Evolutionary conservation across 1,140 invertebrate genomes (phyloP).

Genomic region (Aphelenchoides fujianensis): DNA sequence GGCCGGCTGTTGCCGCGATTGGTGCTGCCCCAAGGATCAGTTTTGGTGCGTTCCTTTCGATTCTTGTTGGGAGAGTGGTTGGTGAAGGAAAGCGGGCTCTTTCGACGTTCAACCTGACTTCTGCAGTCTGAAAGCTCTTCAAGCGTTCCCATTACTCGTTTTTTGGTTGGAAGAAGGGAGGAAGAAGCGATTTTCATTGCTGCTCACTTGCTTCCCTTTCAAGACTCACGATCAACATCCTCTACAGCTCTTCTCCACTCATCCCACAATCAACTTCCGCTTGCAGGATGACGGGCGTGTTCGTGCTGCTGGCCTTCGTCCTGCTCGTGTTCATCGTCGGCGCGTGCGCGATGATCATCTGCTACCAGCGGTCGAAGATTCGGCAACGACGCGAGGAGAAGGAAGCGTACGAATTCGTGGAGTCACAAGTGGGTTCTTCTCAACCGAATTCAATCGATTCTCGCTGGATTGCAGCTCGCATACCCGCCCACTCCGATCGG

Average conservation of each 20-base stretch:
- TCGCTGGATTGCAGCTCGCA: too few species aligned
- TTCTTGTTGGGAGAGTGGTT: conserved; percentile 7
- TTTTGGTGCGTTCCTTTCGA: conserved; percentile 51
- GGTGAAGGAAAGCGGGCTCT: background rate
- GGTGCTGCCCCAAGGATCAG: conserved; percentile 62
- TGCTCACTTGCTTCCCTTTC: too few species aligned
- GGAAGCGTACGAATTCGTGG: conserved; percentile 39
- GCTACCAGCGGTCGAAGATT: conserved; percentile 57
- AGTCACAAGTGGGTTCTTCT: conserved; percentile 23
- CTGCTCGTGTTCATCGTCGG: conserved; percentile 55
- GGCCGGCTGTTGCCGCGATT: conserved; percentile 52
- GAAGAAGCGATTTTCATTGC: too few species aligned
- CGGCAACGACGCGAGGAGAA: conserved; percentile 54
- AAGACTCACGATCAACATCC: too few species aligned
- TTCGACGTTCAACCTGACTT: too few species aligned
- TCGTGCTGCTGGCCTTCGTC: conserved; percentile 56
- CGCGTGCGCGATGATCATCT: conserved; percentile 50
- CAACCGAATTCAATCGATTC: too few species aligned
- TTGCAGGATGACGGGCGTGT: conserved; percentile 58
- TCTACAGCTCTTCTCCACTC: too few species aligned
- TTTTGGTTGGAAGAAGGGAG: too few species aligned
- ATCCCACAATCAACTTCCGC: background rate
- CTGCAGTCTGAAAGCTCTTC: too few species aligned
- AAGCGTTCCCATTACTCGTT: too few species aligned
- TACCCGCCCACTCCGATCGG: background rate